Evolutionary conservation across 2,113 vertebrate genomes (phyloP), one percentile per base, ranked within the genome.

Genomic region (Syngnathus scovelli): DNA sequence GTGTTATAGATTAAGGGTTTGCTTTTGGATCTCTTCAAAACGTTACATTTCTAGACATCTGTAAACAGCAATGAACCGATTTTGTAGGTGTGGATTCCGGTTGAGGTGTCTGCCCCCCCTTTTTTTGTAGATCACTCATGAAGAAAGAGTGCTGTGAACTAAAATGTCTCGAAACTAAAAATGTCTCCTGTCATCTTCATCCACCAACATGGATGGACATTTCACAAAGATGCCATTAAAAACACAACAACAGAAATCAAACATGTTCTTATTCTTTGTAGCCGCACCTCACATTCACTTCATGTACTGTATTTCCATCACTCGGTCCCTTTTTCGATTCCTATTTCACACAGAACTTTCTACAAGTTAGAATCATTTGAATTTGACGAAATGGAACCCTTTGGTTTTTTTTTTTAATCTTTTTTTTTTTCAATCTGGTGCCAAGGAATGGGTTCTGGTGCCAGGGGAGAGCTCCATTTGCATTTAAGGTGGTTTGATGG

Each of bases 361-460:
- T 76, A 79, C 78, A 82, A 80, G 65, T 78, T 84, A 81, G 83
- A 89, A 89, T 91, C 84, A 83, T 70, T 79, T 74, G 71, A 78
- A 76, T 84, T 78, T 80, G 78, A 84, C 81, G 69, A 81, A 84
- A 79, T 76, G 81, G 77, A 84, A 84, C 84, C 55, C 76, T 71
- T 85, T 81, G 74, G 80, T 68, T 78, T 75, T 82, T 84, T 84
- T 84, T 79, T 82, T 67, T 70, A 83, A 75, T 68, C 78, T 75
- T 79, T 83, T 83, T 83, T 83, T 84, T 80, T 84, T 80, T 69
- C 75, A 73, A 85, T 83, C 76, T 85, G 83, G 79, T 85, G 83
- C 83, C 15, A 64, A 73, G 73, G 67, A 80, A 67, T 78, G 82
- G 78, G 78, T 82, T 84, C 78, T 81, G 76, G 82, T 86, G 79